phyloP scores from a whole-genome alignment of 2,888 invertebrate genomes.

The Aphelenchoides bicaudatus region DNA sequence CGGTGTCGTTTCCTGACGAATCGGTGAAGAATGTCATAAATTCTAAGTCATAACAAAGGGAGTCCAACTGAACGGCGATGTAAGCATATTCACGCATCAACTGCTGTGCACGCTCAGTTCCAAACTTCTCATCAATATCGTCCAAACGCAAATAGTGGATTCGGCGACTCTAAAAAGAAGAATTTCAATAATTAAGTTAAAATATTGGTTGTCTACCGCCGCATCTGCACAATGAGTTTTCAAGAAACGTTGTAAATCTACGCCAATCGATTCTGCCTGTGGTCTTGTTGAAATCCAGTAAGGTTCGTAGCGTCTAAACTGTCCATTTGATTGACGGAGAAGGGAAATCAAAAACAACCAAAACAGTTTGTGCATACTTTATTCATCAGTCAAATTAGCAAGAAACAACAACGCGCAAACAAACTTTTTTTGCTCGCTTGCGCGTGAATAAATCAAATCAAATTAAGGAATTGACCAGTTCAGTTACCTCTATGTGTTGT shows the following conservation, averaged over 20 bases:
- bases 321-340: too few species aligned
- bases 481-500: too few species aligned
- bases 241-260: conserved; percentile 9
- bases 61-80: conserved; percentile 27
- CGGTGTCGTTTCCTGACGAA: not conserved
- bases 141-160: conserved; percentile 21
- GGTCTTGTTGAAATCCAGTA: conserved; percentile 11
- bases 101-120: conserved; percentile 31
- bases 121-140: conserved; percentile 22
- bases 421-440: too few species aligned
- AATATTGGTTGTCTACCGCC: not conserved
- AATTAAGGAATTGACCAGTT: too few species aligned
- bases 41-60: conserved; percentile 19
- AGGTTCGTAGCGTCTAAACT: conserved; percentile 15
- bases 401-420: too few species aligned
- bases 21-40: not conserved
- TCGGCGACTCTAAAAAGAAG: conserved; percentile 9
- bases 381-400: too few species aligned
- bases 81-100: conserved; percentile 28
- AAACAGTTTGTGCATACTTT: too few species aligned
- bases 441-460: too few species aligned
- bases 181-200: not conserved
- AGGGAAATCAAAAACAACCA: conserved; percentile 3
- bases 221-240: not conserved
- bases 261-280: not conserved